phyloP scores from a whole-genome alignment of 2,797 vertebrate genomes.

The Buceros bicornis region DNA sequence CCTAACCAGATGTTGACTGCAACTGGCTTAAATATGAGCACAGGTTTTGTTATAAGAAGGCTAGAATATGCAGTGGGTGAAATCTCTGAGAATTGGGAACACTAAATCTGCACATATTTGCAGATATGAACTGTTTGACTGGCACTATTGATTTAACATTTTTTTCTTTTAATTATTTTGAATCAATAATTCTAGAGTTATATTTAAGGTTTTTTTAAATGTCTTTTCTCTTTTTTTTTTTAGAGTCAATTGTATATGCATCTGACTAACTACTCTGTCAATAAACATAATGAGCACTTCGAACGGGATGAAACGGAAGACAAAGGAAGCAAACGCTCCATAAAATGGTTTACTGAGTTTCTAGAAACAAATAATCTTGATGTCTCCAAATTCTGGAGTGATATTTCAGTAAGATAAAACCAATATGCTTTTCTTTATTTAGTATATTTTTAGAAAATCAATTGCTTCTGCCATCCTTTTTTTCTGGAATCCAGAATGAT shows the following conservation, averaged over 20 bases:
- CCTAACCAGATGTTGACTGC: neutral
- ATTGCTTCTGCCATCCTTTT: neutral
- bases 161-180: neutral
- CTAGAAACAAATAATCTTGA: constrained; percentile 93
- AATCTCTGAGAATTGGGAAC: neutral
- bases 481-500: neutral
- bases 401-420: constrained; percentile 92
- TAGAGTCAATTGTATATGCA: constrained; percentile 98
- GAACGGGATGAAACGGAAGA: constrained; percentile 94
- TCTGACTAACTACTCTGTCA: constrained; percentile 98
- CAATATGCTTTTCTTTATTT: constrained; percentile 15
- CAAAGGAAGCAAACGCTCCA: constrained; percentile 97
- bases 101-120: neutral
- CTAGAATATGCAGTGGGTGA: neutral
- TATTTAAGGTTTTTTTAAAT: neutral
- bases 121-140: neutral
- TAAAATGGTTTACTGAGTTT: constrained; percentile 98
- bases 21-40: neutral
- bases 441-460: neutral
- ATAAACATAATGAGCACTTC: constrained; percentile 98
- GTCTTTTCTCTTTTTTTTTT: neutral
- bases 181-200: neutral
- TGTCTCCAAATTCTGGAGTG: constrained; percentile 96
- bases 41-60: neutral
- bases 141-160: neutral